Conservation (phyloP, 2,888 invertebrate genomes). For the Tethea ocularis region DNA sequence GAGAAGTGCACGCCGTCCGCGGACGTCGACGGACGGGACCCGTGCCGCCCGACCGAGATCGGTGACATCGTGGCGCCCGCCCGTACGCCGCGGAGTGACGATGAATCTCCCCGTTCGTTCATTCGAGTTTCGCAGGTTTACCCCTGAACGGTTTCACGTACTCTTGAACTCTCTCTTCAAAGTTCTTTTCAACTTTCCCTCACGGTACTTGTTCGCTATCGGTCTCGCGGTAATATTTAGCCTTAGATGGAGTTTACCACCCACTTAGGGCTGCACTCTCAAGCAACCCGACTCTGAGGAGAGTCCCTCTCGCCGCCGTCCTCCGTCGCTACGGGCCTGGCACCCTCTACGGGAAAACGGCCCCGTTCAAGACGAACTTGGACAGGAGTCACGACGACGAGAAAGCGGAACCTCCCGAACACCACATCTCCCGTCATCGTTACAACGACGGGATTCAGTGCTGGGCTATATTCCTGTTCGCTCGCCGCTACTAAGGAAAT, state of each 20-base stretch:
- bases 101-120: constrained; percentile 46
- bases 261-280: constrained; percentile 85
- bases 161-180: constrained; percentile 84
- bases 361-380: constrained; percentile 80
- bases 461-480: constrained; percentile 68
- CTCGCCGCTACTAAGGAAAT: constrained; percentile 63
- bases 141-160: constrained; percentile 80
- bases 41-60: too few relatives aligned
- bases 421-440: constrained; percentile 77
- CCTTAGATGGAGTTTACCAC: constrained; percentile 85
- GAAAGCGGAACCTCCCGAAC: constrained; percentile 73
- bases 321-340: constrained; percentile 77
- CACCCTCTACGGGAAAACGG: constrained; percentile 79
- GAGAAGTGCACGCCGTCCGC: constrained; percentile 19
- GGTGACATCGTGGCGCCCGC: too few relatives aligned
- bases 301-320: constrained; percentile 44
- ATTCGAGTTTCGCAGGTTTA: constrained; percentile 80
- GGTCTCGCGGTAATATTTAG: constrained; percentile 86
- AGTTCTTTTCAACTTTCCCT: constrained; percentile 89
- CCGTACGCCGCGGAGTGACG: too few relatives aligned
- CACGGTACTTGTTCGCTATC: constrained; percentile 87
- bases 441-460: constrained; percentile 18
- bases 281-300: constrained; percentile 82
- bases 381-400: constrained; percentile 52
- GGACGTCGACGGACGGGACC: too few relatives aligned